phyloP scores from a whole-genome alignment of 2,797 vertebrate species.

The Tinamus major region DNA sequence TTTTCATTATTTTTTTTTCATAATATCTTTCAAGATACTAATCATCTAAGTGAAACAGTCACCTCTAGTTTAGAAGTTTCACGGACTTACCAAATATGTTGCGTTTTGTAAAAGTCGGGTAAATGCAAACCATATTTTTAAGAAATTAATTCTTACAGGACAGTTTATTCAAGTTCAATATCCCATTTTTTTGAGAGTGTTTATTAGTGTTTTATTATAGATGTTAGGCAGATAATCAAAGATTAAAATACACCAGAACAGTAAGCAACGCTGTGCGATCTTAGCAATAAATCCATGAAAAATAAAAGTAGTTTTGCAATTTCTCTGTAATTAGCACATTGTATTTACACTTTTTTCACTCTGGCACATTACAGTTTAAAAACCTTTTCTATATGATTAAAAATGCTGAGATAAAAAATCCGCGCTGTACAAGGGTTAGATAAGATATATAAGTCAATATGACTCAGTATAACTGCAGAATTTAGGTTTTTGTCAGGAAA shows the following conservation, averaged over 20 bases:
- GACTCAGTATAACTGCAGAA: conserved; percentile 78
- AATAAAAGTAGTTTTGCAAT: background rate
- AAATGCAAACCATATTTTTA: background rate
- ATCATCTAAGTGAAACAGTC: background rate
- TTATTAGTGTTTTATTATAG: background rate
- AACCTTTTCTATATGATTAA: background rate
- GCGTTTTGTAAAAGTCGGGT: background rate
- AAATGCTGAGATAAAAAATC: conserved; percentile 65
- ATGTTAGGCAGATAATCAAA: background rate
- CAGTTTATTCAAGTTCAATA: background rate
- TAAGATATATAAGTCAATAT: conserved; percentile 85
- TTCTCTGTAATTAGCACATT: background rate
- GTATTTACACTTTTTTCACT: background rate
- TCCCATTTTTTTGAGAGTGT: background rate
- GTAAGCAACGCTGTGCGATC: background rate
- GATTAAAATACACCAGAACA: background rate
- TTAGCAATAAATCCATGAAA: background rate
- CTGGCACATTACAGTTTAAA: conserved; percentile 5
- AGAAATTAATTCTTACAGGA: background rate
- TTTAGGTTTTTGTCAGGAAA: background rate
- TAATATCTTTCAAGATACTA: background rate
- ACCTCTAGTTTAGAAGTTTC: background rate
- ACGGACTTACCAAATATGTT: background rate
- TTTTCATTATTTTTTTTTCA: background rate
- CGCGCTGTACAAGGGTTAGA: conserved; percentile 67